phyloP scores from a whole-genome alignment of 2,797 vertebrate species.

The Lutjanus campechanus region DNA sequence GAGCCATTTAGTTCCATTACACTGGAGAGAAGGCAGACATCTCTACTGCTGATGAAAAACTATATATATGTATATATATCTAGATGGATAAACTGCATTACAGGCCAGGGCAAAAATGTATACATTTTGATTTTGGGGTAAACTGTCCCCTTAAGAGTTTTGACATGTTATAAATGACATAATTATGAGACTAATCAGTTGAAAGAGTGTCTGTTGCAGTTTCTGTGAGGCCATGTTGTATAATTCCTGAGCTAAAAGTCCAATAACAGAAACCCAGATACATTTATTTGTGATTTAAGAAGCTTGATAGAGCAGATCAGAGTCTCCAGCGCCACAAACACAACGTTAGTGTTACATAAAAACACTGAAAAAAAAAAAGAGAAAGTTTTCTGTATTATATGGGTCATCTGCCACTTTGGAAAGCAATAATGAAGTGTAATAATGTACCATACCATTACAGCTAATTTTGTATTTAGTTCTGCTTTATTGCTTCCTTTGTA shows the following conservation, averaged over 20 bases:
- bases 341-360: neutral
- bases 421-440: constrained; percentile 65
- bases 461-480: constrained; percentile 70
- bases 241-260: too few species aligned
- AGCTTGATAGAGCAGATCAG: neutral
- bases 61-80: too few species aligned
- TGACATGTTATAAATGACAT: too few species aligned
- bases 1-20: too few species aligned
- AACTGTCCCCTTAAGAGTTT: too few species aligned
- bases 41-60: too few species aligned
- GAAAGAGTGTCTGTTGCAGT: too few species aligned
- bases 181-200: too few species aligned
- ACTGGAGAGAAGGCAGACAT: too few species aligned
- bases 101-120: too few species aligned
- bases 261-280: neutral
- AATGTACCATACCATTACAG: constrained; percentile 43
- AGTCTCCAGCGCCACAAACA: neutral
- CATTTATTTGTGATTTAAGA: neutral
- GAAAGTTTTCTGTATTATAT: constrained; percentile 15
- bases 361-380: neutral
- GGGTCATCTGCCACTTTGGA: constrained; percentile 51
- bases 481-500: constrained; percentile 68
- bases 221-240: too few species aligned
- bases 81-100: neutral
- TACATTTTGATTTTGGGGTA: too few species aligned